A percentile compares a stretch with the other conserved stretches of the same genome.
Conservation (phyloP, 2,113 vertebrate species). For the Rhizomys pruinosus region DNA sequence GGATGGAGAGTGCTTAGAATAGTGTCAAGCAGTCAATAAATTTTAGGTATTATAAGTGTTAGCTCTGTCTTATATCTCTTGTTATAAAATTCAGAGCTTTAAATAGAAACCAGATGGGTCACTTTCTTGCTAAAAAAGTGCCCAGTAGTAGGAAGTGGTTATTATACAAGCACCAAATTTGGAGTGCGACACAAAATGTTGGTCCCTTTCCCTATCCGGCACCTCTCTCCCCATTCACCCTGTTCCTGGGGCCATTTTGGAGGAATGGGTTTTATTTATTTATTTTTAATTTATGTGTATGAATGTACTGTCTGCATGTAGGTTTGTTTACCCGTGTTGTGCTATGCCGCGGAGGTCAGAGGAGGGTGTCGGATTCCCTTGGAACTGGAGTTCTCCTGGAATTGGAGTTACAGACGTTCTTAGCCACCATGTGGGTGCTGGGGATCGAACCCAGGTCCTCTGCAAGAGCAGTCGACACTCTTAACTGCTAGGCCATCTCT, state of each 20-base stretch:
- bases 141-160: background rate
- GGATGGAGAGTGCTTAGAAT: conserved; percentile 11
- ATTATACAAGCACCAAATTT: background rate
- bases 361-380: too few species aligned
- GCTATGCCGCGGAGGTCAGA: too few species aligned
- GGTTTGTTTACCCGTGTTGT: too few species aligned
- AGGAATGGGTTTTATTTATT: conserved; percentile 23
- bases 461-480: too few species aligned
- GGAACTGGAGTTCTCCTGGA: too few species aligned
- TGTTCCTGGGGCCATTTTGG: background rate
- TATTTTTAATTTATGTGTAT: too few species aligned
- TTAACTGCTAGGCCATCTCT: too few species aligned
- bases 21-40: background rate
- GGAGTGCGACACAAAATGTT: background rate
- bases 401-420: too few species aligned
- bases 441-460: too few species aligned
- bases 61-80: background rate
- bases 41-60: background rate
- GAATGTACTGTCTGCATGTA: too few species aligned
- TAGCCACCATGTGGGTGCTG: too few species aligned
- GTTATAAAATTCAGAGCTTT: conserved; percentile 41
- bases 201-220: background rate
- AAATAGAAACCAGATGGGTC: conserved; percentile 44
- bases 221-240: background rate
- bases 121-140: conserved; percentile 24